phyloP scores from a whole-genome alignment of 2,113 vertebrate species.

The Guaruba guarouba region DNA sequence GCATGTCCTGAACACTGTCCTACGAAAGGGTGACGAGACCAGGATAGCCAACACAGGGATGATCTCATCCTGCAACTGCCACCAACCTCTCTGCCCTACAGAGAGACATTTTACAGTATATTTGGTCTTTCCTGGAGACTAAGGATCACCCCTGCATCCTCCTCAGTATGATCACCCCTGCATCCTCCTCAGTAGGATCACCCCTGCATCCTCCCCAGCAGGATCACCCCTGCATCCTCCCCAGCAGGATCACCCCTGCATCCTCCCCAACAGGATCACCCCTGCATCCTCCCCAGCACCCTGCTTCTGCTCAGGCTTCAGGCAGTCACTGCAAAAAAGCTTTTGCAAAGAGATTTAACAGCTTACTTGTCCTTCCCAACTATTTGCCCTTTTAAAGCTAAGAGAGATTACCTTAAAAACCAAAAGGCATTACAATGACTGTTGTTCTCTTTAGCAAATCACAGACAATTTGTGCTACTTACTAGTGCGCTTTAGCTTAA shows the following conservation, averaged over 20 bases:
- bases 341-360: background rate
- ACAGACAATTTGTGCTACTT: constrained; percentile 22
- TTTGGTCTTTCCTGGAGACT: background rate
- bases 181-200: background rate
- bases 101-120: background rate
- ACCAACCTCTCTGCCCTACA: background rate
- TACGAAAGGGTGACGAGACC: fast-evolving
- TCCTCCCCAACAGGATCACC: too few species aligned
- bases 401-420: background rate
- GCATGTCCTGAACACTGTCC: fast-evolving
- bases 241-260: background rate
- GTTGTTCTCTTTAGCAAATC: constrained; percentile 22
- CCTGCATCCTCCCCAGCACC: too few species aligned
- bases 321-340: background rate
- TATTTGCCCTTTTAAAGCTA: background rate
- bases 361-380: background rate
- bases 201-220: background rate
- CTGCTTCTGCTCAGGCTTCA: background rate
- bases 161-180: too few species aligned
- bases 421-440: background rate
- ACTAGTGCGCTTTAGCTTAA: background rate
- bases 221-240: too few species aligned
- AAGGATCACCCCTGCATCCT: background rate
- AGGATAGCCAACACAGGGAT: background rate
- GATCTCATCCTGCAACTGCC: background rate